Evolutionary conservation across 2,113 vertebrate species (phyloP).

Genomic region (Toxotes jaculatrix): DNA sequence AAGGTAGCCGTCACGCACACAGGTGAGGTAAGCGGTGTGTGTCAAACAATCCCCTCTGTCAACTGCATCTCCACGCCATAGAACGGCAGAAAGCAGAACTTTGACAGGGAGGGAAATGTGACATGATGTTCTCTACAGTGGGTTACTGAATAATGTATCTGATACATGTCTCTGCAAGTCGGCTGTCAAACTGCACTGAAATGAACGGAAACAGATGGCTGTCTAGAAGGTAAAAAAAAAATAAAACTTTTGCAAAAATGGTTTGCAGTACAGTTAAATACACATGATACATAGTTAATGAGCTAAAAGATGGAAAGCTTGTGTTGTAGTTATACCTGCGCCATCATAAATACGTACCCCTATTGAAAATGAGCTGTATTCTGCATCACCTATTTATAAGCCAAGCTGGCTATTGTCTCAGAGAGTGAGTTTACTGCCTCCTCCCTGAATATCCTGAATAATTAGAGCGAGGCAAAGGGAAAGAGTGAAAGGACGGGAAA

Average conservation of each 20-base stretch:
- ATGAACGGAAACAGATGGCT: background rate
- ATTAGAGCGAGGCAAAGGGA: slow-evolving; percentile 64
- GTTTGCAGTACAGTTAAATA: background rate
- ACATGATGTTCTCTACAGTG: background rate
- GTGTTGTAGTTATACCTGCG: background rate
- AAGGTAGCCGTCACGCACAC: no score
- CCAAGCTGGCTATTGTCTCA: slow-evolving; percentile 3
- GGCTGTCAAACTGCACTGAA: background rate
- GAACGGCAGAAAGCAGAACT: background rate
- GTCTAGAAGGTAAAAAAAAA: background rate
- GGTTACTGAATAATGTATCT: background rate
- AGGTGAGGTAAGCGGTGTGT: no score
- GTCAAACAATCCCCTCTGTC: background rate
- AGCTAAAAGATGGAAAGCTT: background rate
- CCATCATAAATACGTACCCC: background rate
- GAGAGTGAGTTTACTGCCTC: slow-evolving; percentile 6
- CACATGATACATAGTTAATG: background rate
- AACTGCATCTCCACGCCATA: background rate
- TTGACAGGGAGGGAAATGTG: background rate
- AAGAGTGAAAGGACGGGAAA: slow-evolving; percentile 77
- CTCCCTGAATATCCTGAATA: slow-evolving; percentile 52
- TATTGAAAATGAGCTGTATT: background rate
- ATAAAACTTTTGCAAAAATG: background rate
- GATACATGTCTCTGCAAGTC: background rate
- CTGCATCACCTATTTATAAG: slow-evolving; percentile 21